phyloP scores from a whole-genome alignment of 1,140 invertebrate species.

The Saxidomus purpurata region DNA sequence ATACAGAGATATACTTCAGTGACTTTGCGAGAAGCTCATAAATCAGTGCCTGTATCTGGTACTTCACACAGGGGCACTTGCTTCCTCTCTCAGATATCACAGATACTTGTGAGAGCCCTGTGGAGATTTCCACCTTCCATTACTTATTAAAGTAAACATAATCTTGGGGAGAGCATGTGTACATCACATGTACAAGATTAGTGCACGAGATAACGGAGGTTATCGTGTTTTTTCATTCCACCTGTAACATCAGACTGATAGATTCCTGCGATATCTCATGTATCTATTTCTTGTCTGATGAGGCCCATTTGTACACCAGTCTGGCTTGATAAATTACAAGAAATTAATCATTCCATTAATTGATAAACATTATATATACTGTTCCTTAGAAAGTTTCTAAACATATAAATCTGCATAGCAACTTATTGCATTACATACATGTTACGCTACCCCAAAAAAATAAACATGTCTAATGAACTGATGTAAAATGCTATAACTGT shows the following conservation, averaged over 20 bases:
- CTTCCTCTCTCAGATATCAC: background rate
- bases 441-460: too few species aligned
- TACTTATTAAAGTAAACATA: slow-evolving; percentile 13
- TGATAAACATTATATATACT: too few species aligned
- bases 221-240: background rate
- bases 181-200: slow-evolving; percentile 18
- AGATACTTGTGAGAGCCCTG: slow-evolving; percentile 3
- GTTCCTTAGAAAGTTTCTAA: too few species aligned
- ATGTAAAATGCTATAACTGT: too few species aligned
- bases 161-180: background rate
- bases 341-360: slow-evolving; percentile 12
- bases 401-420: too few species aligned
- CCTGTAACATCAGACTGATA: slow-evolving; percentile 20
- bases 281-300: background rate
- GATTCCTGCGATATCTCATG: background rate
- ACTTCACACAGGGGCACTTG: background rate
- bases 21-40: background rate
- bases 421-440: too few species aligned
- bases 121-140: background rate
- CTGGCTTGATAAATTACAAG: slow-evolving; percentile 6
- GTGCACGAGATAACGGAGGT: slow-evolving; percentile 11
- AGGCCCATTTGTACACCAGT: background rate
- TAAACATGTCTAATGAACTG: too few species aligned
- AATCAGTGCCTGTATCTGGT: background rate
- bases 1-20: background rate